phyloP scores from a whole-genome alignment of 2,797 vertebrate genomes.

The Liparis tanakae region DNA sequence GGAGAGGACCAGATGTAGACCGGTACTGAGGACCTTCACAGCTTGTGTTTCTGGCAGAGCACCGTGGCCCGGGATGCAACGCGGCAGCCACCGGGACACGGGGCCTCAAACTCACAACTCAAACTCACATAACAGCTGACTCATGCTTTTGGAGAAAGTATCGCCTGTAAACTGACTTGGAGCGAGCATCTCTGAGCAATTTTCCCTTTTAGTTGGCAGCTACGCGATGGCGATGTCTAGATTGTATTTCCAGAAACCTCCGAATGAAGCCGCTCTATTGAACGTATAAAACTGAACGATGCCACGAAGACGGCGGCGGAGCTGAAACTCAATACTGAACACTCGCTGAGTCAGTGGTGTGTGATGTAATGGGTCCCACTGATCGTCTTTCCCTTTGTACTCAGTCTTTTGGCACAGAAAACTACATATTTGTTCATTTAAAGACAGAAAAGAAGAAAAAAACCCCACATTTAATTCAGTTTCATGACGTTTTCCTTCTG shows the following conservation, averaged over 20 bases:
- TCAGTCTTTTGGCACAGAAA: constrained; percentile 40
- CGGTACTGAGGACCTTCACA: constrained; percentile 52
- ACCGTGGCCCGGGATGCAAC: constrained; percentile 32
- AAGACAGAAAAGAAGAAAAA: constrained; percentile 48
- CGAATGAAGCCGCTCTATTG: constrained; percentile 29
- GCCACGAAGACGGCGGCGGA: constrained; percentile 36
- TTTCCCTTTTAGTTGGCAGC: constrained; percentile 13
- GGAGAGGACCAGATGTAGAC: constrained; percentile 22
- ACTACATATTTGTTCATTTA: constrained; percentile 46
- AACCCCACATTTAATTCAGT: constrained; percentile 26
- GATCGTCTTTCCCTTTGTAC: constrained; percentile 65
- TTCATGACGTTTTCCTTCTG: constrained; percentile 28
- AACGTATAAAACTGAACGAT: constrained; percentile 22
- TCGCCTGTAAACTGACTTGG: constrained; percentile 5
- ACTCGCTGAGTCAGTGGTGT: constrained; percentile 56
- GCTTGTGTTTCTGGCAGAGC: constrained; percentile 61
- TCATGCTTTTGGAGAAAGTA: not conserved
- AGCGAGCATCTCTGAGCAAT: constrained; percentile 5
- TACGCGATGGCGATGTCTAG: constrained; percentile 20
- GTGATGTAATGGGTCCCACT: constrained; percentile 45
- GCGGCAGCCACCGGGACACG: constrained; percentile 24
- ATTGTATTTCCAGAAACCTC: constrained; percentile 36
- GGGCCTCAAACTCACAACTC: constrained; percentile 11
- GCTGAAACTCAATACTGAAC: constrained; percentile 38
- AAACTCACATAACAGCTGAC: not conserved